Percentiles rank a stretch among this genome's conserved stretches.
Conservation (phyloP, 1,140 invertebrate species). For the Trachymyrmex septentrionalis region DNA sequence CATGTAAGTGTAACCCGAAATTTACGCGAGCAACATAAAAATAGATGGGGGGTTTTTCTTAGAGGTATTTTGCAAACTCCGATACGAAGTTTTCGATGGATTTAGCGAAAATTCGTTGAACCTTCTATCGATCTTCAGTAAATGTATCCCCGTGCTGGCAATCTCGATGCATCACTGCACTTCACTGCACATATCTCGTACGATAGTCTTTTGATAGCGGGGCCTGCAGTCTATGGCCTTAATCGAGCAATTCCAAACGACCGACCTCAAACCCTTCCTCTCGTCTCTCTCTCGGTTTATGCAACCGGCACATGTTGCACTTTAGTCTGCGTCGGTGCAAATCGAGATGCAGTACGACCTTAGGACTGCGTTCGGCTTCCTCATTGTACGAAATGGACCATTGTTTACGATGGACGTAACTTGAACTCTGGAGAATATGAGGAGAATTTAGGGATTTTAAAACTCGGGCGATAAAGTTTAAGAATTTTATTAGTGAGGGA, state of each 20-base stretch:
- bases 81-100: constrained; percentile 24
- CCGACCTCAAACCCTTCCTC: constrained; percentile 77
- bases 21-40: constrained; percentile 7
- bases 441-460: constrained; percentile 36
- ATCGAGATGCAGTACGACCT: constrained; percentile 39
- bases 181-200: constrained; percentile 54
- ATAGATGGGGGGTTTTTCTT: not conserved
- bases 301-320: constrained; percentile 46
- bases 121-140: not conserved
- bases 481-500: constrained; percentile 16
- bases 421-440: too few species aligned
- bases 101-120: constrained; percentile 9
- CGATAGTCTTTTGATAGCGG: constrained; percentile 54
- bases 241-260: constrained; percentile 83
- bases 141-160: constrained; percentile 11
- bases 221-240: constrained; percentile 80
- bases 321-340: constrained; percentile 32
- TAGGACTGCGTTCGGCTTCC: not conserved
- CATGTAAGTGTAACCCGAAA: not conserved
- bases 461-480: constrained; percentile 13
- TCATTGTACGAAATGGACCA: constrained; percentile 9
- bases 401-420: constrained; percentile 13
- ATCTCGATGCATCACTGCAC: constrained; percentile 49
- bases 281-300: constrained; percentile 70
- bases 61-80: not conserved